phyloP scores from a whole-genome alignment of 2,888 invertebrate genomes.

The Hofmannophila pseudospretella region DNA sequence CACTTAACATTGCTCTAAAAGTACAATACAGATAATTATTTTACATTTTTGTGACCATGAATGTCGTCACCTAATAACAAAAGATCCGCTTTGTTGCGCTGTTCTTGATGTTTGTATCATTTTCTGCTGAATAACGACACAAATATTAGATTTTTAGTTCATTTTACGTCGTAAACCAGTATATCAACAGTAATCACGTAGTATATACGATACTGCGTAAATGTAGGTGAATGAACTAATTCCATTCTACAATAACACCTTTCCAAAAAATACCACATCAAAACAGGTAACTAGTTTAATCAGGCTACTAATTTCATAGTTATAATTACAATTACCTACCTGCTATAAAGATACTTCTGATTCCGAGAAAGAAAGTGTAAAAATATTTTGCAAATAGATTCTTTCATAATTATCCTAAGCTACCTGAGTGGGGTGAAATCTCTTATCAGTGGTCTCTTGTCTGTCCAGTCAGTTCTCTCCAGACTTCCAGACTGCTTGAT shows the following conservation, averaged over 20 bases:
- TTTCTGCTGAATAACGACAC: neutral
- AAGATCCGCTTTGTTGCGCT: conserved; percentile 30
- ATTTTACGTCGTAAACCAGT: conserved; percentile 1
- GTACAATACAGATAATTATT: conserved; percentile 19
- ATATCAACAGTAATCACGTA: conserved; percentile 4
- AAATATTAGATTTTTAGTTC: conserved; percentile 4
- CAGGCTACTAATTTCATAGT: too few relatives aligned
- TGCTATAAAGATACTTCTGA: too few relatives aligned
- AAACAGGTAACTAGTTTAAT: too few relatives aligned
- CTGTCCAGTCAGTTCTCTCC: too few relatives aligned
- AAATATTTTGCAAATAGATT: too few relatives aligned
- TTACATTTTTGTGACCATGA: conserved; percentile 49
- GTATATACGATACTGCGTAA: conserved; percentile 1
- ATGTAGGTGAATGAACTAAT: conserved; percentile 40
- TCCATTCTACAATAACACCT: conserved; percentile 17
- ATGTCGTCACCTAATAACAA: conserved; percentile 34
- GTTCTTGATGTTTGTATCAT: conserved; percentile 24
- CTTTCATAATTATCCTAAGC: too few relatives aligned
- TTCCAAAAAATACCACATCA: conserved; percentile 24
- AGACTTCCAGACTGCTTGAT: too few relatives aligned
- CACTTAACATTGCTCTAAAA: neutral
- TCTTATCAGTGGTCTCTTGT: too few relatives aligned
- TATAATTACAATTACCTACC: too few relatives aligned
- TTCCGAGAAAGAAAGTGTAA: too few relatives aligned
- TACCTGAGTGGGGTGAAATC: too few relatives aligned